A percentile compares a stretch with the other conserved stretches of the same genome.
Evolutionary conservation across 2,113 vertebrate genomes (phyloP).

Genomic region (Orthonyx spaldingii): DNA sequence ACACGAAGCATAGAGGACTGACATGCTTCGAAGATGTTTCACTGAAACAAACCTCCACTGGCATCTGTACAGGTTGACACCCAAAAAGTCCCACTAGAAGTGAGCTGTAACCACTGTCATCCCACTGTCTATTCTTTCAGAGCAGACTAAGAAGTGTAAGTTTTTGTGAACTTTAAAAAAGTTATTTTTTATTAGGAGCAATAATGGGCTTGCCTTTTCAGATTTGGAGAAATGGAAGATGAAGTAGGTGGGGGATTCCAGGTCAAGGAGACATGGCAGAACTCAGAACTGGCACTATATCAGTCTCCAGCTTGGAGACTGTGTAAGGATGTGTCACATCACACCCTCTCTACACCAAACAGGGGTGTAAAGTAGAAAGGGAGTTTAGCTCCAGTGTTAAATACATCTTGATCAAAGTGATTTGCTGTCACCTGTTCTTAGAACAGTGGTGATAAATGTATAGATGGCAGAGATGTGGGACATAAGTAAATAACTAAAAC

Average conservation of each 20-base stretch:
- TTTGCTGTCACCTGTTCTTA: background rate
- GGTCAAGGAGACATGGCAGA: background rate
- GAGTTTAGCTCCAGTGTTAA: background rate
- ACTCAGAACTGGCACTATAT: background rate
- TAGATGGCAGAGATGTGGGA: background rate
- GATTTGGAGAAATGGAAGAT: background rate
- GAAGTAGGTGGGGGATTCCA: background rate
- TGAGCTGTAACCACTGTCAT: background rate
- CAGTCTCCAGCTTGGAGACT: background rate
- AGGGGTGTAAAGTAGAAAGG: background rate
- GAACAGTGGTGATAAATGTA: background rate
- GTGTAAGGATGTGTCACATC: too few species aligned
- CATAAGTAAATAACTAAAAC: background rate
- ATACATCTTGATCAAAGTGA: background rate
- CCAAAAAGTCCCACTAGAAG: background rate
- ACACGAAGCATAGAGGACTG: background rate
- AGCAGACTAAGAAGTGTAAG: background rate
- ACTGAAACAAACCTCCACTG: background rate
- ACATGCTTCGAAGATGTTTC: background rate
- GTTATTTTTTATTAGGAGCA: background rate
- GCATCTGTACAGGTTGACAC: background rate
- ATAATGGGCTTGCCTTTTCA: background rate
- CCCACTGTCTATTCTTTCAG: background rate
- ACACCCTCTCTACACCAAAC: background rate
- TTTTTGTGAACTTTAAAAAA: background rate